phyloP scores from a whole-genome alignment of 2,888 invertebrate species.

The Xanthia togata region DNA sequence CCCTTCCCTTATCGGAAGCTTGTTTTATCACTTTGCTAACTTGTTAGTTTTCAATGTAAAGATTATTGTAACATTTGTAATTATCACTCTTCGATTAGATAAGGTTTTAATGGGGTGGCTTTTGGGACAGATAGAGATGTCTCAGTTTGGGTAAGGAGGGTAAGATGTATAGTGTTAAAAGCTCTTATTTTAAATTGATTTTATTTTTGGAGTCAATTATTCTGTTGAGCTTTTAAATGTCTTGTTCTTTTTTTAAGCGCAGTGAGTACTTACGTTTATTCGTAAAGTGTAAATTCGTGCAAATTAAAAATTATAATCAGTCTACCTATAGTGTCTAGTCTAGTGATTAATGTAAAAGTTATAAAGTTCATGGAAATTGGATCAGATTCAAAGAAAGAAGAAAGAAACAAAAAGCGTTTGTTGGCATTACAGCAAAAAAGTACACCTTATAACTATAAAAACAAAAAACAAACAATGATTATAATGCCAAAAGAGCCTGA shows the following conservation, averaged over 20 bases:
- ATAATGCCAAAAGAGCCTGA: no score
- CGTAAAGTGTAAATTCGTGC: not conserved
- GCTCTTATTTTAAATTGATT: conserved; percentile 39
- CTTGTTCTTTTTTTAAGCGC: conserved; percentile 23
- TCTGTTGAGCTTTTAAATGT: conserved; percentile 14
- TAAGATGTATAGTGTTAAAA: conserved; percentile 49
- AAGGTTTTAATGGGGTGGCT: conserved; percentile 39
- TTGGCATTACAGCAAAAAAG: no score
- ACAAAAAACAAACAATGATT: no score
- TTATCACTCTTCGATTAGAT: conserved; percentile 52
- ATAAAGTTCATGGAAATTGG: not conserved
- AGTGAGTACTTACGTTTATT: conserved; percentile 3
- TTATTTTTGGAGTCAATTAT: conserved; percentile 33
- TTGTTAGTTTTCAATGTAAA: conserved; percentile 59
- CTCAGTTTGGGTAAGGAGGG: conserved; percentile 7
- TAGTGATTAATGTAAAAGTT: not conserved
- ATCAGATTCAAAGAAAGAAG: not conserved
- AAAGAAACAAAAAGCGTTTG: no score
- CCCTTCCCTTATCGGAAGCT: conserved; percentile 48
- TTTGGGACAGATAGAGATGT: conserved; percentile 43
- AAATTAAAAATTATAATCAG: not conserved
- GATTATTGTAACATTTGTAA: conserved; percentile 54
- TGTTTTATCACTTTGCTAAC: conserved; percentile 48
- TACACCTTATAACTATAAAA: no score
- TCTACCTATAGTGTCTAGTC: not conserved